Base-by-base conservation (phyloP, 2,113 vertebrate genomes). In the Hypomesus transpacificus region DNA sequence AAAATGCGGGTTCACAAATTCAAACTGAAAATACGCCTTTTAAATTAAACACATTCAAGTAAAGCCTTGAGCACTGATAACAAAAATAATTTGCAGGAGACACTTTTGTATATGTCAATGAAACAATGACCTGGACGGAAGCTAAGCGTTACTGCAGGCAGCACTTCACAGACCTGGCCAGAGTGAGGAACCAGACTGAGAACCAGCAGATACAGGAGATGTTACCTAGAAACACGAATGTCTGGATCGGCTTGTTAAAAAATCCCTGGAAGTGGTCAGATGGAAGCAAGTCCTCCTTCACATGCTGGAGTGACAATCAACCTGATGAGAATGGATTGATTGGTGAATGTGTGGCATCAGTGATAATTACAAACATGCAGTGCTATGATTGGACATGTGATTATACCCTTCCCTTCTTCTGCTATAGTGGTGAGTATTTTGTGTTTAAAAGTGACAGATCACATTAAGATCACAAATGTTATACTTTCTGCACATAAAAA, bases 61-160 rank as follows among this genome's bases (percentile, higher is more conserved):
- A 9, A 46, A 46, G 7, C 39, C 7, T 46, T 46, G 39, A 46
- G 39, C 9, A 2, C 8, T 46, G 9, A 6, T 74, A 34, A 34
- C 4, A 34, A 34, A 34, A 34, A 6, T 1, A 4, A 34, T 46
- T 46, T 2, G 39, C 39, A 46, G 39, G 39, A 46, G 39, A 46
- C 1, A 46, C 9, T 2, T 46, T 13, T 46, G 39, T 1, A 46
- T 46, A 11, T 9, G 7, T 46, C 39, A 5, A 9, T 8, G 9
- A 46, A 46, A 1, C 5, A 14, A 58, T 6, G 46, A 24, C 26
- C 46, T 68, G 50, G 56, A 53, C 21, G 3, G 54, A 70, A 14
- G 74, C 74, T 7, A 63, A 64, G 51, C 28, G 3, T 17, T 69
- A 64, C 59, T 69, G 67, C 66, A 56, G 50, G 68, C 5, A 28